These are phyloP conservation scores for Stylophora pistillata DNA, from an alignment of 64 coral and sea anemone genomes.

Conservation along the genomic window DNA sequence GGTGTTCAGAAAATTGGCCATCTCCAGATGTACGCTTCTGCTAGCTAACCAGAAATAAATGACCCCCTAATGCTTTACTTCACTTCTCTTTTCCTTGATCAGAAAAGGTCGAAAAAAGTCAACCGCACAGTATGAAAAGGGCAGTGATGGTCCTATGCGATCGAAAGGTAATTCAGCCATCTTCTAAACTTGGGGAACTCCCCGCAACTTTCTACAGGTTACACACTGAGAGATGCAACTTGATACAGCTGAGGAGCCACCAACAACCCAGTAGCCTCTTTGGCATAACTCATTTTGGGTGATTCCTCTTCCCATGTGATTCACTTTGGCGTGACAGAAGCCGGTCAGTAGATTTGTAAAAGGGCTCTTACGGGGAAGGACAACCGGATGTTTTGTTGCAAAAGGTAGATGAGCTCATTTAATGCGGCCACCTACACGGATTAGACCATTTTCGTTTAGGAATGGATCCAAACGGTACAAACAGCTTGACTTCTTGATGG, in stretches of 20 bases:
- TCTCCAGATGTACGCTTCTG: neutral
- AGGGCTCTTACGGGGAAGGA: neutral
- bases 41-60: neutral
- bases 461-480: constrained; percentile 36
- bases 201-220: neutral
- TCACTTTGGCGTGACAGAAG: constrained; percentile 10
- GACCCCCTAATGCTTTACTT: no score
- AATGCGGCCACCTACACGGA: constrained; percentile 11
- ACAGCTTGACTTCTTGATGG: constrained; percentile 3
- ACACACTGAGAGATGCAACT: constrained; percentile 1
- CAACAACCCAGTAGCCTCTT: no score
- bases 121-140: neutral
- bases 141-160: neutral
- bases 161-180: neutral
- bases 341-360: neutral
- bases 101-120: neutral
- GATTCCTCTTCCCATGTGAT: constrained; percentile 10
- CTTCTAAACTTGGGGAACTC: neutral
- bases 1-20: neutral
- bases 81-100: neutral
- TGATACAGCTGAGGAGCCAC: neutral
- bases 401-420: constrained; percentile 3
- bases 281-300: neutral
- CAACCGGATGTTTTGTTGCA: constrained; percentile 8
- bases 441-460: constrained; percentile 5